Evolutionary conservation across 2,113 vertebrate species (phyloP).

Genomic region (Catharus bicknelli): DNA sequence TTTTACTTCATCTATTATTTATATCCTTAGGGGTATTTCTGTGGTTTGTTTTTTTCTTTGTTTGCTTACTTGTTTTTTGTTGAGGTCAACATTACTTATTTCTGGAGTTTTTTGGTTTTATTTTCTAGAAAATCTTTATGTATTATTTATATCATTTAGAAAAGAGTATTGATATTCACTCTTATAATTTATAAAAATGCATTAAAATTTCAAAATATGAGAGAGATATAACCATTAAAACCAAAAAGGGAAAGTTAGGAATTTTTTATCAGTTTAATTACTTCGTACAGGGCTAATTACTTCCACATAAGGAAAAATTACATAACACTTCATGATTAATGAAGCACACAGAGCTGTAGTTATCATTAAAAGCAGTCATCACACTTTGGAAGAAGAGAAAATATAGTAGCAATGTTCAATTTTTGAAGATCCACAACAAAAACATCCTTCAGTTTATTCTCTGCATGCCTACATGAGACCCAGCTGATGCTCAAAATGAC

Average conservation of each 20-base stretch:
- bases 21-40: background rate
- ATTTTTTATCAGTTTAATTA: background rate
- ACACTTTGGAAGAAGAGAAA: background rate
- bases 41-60: too few species aligned
- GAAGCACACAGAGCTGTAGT: background rate
- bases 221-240: background rate
- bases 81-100: background rate
- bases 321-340: background rate
- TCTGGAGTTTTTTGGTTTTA: background rate
- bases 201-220: background rate
- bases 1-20: background rate
- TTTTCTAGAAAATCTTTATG: background rate
- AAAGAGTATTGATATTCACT: background rate
- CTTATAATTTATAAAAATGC: background rate
- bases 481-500: background rate
- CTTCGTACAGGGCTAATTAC: background rate
- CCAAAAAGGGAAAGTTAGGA: background rate
- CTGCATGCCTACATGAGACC: background rate
- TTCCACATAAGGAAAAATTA: background rate
- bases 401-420: background rate
- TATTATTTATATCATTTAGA: too few species aligned
- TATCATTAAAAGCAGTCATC: background rate
- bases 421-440: background rate
- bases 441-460: background rate
- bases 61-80: background rate